Percentiles rank a stretch among this genome's conserved stretches.
phyloP scores from a whole-genome alignment of 2,113 vertebrate genomes.

The crab-eating macaque (Macaca fascicularis) region DNA sequence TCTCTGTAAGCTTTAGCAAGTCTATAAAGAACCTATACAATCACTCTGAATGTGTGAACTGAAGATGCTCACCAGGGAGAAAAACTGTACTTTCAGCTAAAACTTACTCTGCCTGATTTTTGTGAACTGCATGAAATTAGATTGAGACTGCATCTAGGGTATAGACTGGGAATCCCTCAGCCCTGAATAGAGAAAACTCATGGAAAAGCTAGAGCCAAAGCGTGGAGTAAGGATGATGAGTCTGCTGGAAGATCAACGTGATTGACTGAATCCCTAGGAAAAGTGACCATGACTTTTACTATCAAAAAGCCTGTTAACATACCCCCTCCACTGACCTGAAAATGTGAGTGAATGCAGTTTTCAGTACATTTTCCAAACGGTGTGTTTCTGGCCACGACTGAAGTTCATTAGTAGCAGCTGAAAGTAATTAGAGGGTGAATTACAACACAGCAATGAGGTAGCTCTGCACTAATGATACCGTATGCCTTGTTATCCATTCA shows the following conservation, averaged over 20 bases:
- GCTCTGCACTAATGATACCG: neutral
- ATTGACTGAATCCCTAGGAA: neutral
- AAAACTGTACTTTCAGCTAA: neutral
- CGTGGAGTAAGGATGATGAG: neutral
- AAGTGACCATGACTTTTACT: neutral
- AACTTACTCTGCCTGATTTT: neutral
- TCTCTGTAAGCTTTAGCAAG: neutral
- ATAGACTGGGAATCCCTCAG: neutral
- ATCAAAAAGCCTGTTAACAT: neutral
- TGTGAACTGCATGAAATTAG: neutral
- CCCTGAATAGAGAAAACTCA: neutral
- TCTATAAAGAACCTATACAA: neutral
- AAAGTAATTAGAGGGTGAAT: slow-evolving; percentile 56
- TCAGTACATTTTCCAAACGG: neutral
- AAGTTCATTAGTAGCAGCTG: slow-evolving; percentile 61
- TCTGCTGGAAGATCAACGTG: neutral
- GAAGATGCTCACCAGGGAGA: neutral
- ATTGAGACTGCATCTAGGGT: neutral
- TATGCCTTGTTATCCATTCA: neutral
- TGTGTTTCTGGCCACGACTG: neutral
- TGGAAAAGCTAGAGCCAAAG: neutral
- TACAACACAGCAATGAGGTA: slow-evolving; percentile 48
- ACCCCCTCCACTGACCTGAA: neutral
- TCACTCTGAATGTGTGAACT: neutral
- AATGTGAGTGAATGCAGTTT: neutral